phyloP scores from a whole-genome alignment of 1,140 invertebrate species.

The Pygmarrhopalites habei region DNA sequence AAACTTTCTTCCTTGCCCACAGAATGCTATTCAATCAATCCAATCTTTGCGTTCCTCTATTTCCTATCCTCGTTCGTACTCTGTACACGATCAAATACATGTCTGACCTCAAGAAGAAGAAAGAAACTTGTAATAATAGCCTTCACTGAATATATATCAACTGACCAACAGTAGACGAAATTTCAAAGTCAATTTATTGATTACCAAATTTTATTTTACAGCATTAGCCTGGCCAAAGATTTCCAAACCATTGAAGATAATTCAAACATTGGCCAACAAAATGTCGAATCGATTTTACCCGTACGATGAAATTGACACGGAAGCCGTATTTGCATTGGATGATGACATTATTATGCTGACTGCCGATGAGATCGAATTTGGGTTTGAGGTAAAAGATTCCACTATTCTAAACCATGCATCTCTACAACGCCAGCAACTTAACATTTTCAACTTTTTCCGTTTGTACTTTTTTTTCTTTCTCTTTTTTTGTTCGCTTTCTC shows the following conservation, averaged over 20 bases:
- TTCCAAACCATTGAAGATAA: conserved; percentile 79
- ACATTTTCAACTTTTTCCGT: neutral
- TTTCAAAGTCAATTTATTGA: too few relatives aligned
- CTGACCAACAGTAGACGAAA: too few relatives aligned
- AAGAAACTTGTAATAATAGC: too few relatives aligned
- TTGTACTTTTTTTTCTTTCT: conserved; percentile 2
- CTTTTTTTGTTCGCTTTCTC: neutral
- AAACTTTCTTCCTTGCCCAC: too few relatives aligned
- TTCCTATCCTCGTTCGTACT: too few relatives aligned
- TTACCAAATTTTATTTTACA: conserved; percentile 47
- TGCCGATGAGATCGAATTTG: conserved; percentile 86
- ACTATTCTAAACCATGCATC: too few relatives aligned
- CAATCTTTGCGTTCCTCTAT: too few relatives aligned
- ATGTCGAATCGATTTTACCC: conserved; percentile 90
- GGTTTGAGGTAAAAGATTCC: conserved; percentile 59
- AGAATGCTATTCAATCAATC: too few relatives aligned
- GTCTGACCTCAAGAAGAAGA: too few relatives aligned
- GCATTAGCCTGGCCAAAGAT: conserved; percentile 79
- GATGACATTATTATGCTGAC: conserved; percentile 93
- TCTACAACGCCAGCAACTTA: too few relatives aligned
- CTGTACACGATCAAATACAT: too few relatives aligned
- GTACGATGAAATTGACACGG: conserved; percentile 86
- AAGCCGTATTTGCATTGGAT: conserved; percentile 83
- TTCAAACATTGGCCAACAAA: conserved; percentile 83
- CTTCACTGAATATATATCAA: too few relatives aligned